A percentile compares a stretch with the other conserved stretches of the same genome.
Conservation (phyloP, 2,888 invertebrate genomes). For the Andrena chrysosceles region DNA sequence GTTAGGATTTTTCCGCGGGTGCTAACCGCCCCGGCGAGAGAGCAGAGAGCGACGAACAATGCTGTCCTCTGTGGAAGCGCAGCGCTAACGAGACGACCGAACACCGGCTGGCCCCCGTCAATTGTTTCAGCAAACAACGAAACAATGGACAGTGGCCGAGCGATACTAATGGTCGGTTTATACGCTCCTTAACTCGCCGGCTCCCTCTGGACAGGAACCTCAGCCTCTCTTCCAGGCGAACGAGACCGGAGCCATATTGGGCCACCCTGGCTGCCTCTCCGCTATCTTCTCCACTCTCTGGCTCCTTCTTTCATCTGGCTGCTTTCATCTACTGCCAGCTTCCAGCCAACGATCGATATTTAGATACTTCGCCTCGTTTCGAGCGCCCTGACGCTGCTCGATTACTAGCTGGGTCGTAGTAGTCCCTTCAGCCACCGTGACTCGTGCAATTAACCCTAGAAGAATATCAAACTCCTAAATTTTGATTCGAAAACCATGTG, state of each 20-base stretch:
- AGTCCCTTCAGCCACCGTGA: no score
- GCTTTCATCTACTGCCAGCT: background rate
- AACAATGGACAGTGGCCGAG: slow-evolving; percentile 80
- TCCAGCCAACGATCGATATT: slow-evolving; percentile 13
- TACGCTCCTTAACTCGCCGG: slow-evolving; percentile 78
- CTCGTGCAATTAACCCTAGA: no score
- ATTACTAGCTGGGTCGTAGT: background rate
- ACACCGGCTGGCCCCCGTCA: slow-evolving; percentile 83
- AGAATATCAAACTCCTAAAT: no score
- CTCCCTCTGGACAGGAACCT: slow-evolving; percentile 54
- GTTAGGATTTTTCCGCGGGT: slow-evolving; percentile 84
- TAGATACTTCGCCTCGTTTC: slow-evolving; percentile 16
- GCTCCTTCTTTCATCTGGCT: slow-evolving; percentile 3
- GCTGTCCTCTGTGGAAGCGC: slow-evolving; percentile 76
- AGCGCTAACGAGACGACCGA: slow-evolving; percentile 82
- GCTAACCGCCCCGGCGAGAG: slow-evolving; percentile 79
- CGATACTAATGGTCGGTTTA: slow-evolving; percentile 83
- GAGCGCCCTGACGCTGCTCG: slow-evolving; percentile 6
- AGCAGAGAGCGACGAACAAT: slow-evolving; percentile 75
- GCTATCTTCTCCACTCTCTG: slow-evolving; percentile 12
- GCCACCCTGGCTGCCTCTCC: slow-evolving; percentile 63
- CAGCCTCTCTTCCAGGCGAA: slow-evolving; percentile 43
- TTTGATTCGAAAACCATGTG: no score
- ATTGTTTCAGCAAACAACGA: slow-evolving; percentile 82
- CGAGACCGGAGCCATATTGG: slow-evolving; percentile 61